Percentiles rank a stretch among this genome's conserved stretches.
These are phyloP conservation scores for Bombus consobrinus DNA, from an alignment of 1,140 invertebrate genomes.

Conservation along the genomic window DNA sequence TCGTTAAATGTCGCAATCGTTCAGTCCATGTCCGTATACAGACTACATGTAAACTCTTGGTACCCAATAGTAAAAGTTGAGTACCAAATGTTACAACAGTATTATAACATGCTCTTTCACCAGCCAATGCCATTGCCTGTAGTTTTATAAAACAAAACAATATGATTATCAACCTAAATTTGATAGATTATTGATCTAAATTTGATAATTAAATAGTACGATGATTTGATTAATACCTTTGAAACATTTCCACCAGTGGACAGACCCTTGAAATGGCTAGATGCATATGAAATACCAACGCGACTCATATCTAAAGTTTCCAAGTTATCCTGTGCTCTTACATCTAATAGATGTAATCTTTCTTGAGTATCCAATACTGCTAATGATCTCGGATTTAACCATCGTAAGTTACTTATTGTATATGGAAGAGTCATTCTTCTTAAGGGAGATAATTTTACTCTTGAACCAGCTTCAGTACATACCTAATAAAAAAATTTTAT, in stretches of 20 bases:
- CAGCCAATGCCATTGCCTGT: constrained; percentile 91
- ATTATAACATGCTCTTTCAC: constrained; percentile 95
- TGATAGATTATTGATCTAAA: neutral
- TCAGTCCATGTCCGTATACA: constrained; percentile 93
- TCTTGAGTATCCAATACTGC: constrained; percentile 93
- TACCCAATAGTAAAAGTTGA: constrained; percentile 93
- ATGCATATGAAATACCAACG: constrained; percentile 94
- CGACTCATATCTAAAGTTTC: constrained; percentile 92
- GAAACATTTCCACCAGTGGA: constrained; percentile 91
- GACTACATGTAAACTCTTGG: constrained; percentile 90
- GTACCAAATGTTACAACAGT: constrained; percentile 92
- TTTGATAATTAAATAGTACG: constrained; percentile 3
- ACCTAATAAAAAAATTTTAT: constrained; percentile 69
- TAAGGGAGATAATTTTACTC: constrained; percentile 86
- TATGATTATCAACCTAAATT: constrained; percentile 7
- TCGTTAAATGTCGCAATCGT: constrained; percentile 87
- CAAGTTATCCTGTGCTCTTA: constrained; percentile 92
- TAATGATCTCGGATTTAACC: constrained; percentile 94
- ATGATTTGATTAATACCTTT: constrained; percentile 75
- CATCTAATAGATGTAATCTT: constrained; percentile 94
- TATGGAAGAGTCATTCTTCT: constrained; percentile 88
- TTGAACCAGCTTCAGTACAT: constrained; percentile 79
- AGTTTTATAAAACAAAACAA: constrained; percentile 14
- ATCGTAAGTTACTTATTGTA: constrained; percentile 89
- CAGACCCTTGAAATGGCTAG: constrained; percentile 95